Evolutionary conservation across 2,113 vertebrate species (phyloP).

Genomic region (Aepyceros melampus): DNA sequence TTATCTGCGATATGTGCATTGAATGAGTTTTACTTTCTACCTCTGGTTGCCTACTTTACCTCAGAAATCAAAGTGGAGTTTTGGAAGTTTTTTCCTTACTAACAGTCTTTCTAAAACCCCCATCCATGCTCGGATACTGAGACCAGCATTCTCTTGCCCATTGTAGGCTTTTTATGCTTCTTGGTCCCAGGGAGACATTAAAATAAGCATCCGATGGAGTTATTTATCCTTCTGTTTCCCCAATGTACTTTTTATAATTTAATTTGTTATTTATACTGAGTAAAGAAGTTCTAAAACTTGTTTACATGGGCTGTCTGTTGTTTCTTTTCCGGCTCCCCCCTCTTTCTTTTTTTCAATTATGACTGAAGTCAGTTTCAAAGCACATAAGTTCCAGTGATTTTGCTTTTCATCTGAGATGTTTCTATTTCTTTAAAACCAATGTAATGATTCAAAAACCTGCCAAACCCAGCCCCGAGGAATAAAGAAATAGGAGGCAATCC

Average conservation of each 20-base stretch:
- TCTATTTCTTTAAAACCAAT: constrained; percentile 31
- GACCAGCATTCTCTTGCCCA: background rate
- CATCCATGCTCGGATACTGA: background rate
- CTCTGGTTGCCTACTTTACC: background rate
- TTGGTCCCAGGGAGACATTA: background rate
- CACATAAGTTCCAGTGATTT: background rate
- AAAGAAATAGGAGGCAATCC: background rate
- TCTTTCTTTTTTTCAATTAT: background rate
- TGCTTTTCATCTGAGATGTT: background rate
- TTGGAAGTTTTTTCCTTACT: background rate
- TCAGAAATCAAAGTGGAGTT: background rate
- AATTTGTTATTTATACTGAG: background rate
- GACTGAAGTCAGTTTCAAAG: background rate
- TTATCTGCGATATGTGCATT: background rate
- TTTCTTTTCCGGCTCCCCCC: background rate
- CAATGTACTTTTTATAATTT: background rate
- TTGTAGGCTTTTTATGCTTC: background rate
- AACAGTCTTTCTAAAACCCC: background rate
- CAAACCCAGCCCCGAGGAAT: constrained; percentile 17
- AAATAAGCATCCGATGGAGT: background rate
- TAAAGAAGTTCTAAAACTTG: constrained; percentile 15
- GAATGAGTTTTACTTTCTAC: background rate
- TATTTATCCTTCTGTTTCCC: background rate
- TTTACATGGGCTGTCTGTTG: background rate
- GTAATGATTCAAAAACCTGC: constrained; percentile 34